Conservation (phyloP, 2,888 invertebrate genomes). For the Troides oblongomaculatus region DNA sequence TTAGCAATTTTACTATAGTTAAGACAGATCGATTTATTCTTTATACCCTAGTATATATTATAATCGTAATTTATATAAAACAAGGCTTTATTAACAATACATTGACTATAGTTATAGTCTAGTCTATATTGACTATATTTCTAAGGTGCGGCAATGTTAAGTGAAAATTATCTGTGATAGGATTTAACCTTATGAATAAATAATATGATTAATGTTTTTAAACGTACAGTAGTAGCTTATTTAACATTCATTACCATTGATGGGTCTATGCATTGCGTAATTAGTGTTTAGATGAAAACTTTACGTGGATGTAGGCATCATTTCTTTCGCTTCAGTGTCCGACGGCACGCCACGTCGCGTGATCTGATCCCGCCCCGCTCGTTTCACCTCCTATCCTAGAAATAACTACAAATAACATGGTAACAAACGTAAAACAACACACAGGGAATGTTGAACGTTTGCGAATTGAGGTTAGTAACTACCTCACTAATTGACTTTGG, state of each 20-base stretch:
- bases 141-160: no score
- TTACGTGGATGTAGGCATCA: slow-evolving; percentile 49
- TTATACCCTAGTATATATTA: no score
- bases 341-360: slow-evolving; percentile 73
- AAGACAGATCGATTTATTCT: no score
- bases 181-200: neutral
- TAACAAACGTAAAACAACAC: slow-evolving; percentile 11
- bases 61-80: no score
- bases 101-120: no score
- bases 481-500: slow-evolving; percentile 20
- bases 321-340: slow-evolving; percentile 55
- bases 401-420: slow-evolving; percentile 23
- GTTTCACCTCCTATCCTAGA: slow-evolving; percentile 23
- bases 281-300: slow-evolving; percentile 52
- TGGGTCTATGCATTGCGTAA: slow-evolving; percentile 43
- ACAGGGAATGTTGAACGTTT: slow-evolving; percentile 2
- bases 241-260: slow-evolving; percentile 36
- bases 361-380: slow-evolving; percentile 41
- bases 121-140: no score
- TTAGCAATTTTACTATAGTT: no score
- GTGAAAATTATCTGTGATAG: no score
- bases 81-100: no score
- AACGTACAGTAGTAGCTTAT: slow-evolving; percentile 4
- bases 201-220: neutral
- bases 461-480: slow-evolving; percentile 20